These are phyloP conservation scores for Imbricaverruca yamaguchii DNA, from an alignment of 2,888 invertebrate species.

Conservation along the genomic window DNA sequence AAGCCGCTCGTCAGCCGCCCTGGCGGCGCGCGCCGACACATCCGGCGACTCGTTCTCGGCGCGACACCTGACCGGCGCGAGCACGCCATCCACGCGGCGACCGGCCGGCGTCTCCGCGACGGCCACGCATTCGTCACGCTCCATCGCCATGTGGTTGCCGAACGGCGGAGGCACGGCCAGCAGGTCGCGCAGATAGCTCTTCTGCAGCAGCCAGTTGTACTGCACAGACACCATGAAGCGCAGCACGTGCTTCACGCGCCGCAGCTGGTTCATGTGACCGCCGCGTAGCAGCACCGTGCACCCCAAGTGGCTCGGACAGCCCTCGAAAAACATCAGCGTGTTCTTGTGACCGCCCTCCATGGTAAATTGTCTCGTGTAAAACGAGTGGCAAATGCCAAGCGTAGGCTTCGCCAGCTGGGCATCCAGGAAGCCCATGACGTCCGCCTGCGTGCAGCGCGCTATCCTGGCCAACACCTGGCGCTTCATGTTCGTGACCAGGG, in stretches of 20 bases:
- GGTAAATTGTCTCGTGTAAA: conserved; percentile 55
- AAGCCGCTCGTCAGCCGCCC: not conserved
- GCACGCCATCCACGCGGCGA: not conserved
- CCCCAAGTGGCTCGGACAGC: conserved; percentile 74
- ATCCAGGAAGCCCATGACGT: conserved; percentile 64
- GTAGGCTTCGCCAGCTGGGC: conserved; percentile 63
- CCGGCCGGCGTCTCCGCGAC: conserved; percentile 26
- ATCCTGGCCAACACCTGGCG: conserved; percentile 68
- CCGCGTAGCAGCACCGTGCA: conserved; percentile 77
- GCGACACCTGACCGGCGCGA: not conserved
- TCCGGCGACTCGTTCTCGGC: conserved; percentile 26
- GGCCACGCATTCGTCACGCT: conserved; percentile 33
- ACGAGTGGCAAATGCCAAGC: conserved; percentile 74
- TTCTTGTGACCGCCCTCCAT: conserved; percentile 48
- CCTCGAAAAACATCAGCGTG: conserved; percentile 89
- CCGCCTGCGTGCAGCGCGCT: conserved; percentile 71
- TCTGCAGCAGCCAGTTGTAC: conserved; percentile 88
- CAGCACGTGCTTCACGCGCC: conserved; percentile 72
- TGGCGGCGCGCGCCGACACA: not conserved
- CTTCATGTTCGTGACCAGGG: conserved; percentile 79
- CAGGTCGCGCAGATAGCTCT: conserved; percentile 80
- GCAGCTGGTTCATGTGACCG: conserved; percentile 59
- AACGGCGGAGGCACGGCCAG: conserved; percentile 61
- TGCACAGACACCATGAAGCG: conserved; percentile 71
- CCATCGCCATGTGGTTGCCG: conserved; percentile 24